Evolutionary conservation across 2,797 vertebrate genomes (phyloP), one percentile per base, ranked within the genome.

Genomic region (Scomberomorus guttatus): DNA sequence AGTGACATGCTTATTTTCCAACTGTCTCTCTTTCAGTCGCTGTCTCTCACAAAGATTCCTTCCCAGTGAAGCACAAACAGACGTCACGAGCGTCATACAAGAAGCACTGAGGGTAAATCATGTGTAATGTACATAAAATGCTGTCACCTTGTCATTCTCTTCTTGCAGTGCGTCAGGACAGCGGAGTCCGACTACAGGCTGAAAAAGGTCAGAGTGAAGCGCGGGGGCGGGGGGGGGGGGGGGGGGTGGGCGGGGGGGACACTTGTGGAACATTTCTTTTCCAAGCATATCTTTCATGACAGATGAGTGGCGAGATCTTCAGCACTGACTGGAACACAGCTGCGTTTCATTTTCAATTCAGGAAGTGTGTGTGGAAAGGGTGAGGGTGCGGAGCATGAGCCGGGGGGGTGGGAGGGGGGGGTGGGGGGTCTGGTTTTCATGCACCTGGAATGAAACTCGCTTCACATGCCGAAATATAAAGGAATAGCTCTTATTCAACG

Each of bases 1-100:
- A 93, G 93, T 88, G 89, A 95, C 94, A 94, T 92, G 92, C 93
- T 95, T 96, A 92, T 97, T 96, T 96, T 94, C 93, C 90, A 76
- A 81, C 37, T 65, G 68, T 71, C 67, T 73, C 62, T 71, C 66
- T 79, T 73, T 72, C 25, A 55, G 59, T 72, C 6, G 1, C 46
- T 17, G 24, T 39, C 65, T 46, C 37, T 27, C 42, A 42, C n/a
- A 74, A 4, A 84, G 29, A 67, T 71, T 80, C 39, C 52, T 64
- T 71, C 58, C 20, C 60, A 44, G 22, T 12, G 15, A 72, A 44
- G 51, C 59, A 32, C 25, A 77, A 79, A 64, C n/a, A 69, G 42
- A 52, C 46, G 13, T 50, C 4, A 17, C 9, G 34, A 72, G 32
- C 56, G 50, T 81, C 34, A 15, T 10, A 44, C 22, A n/a, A 56